Conservation (phyloP, 2,113 vertebrate species). For the Calyptommatus sinebrachiatus region DNA sequence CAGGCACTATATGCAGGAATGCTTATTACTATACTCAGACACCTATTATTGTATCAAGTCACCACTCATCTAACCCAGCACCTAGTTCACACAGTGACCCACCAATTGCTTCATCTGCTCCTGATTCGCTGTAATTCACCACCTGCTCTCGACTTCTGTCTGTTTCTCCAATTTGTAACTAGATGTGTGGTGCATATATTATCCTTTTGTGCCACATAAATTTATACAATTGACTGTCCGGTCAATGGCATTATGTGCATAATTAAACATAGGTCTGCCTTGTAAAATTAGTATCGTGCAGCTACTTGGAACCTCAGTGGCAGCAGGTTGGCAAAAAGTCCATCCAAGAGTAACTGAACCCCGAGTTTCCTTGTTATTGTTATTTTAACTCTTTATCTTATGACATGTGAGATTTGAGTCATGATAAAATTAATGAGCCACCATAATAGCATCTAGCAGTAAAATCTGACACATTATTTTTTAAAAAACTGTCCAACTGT, state of each 20-base stretch:
- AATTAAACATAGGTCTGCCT: background rate
- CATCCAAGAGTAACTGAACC: background rate
- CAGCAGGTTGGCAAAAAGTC: background rate
- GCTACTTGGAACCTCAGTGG: background rate
- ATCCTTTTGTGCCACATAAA: background rate
- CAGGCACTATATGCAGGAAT: no score
- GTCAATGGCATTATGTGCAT: background rate
- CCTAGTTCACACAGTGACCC: no score
- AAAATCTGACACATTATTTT: background rate
- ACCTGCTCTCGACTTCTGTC: no score
- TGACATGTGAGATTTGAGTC: background rate
- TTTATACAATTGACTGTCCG: background rate
- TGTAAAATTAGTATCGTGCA: background rate
- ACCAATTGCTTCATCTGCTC: no score
- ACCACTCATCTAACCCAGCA: no score
- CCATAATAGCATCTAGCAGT: background rate
- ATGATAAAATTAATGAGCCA: conserved; percentile 11
- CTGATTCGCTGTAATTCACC: no score
- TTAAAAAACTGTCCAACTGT: background rate
- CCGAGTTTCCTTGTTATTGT: background rate
- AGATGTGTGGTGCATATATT: background rate
- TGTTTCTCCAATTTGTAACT: no score
- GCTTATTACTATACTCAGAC: no score
- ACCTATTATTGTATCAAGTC: no score
- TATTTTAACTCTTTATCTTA: background rate